Conservation (phyloP, 2,113 vertebrate genomes). For the Terrapene triunguis region DNA sequence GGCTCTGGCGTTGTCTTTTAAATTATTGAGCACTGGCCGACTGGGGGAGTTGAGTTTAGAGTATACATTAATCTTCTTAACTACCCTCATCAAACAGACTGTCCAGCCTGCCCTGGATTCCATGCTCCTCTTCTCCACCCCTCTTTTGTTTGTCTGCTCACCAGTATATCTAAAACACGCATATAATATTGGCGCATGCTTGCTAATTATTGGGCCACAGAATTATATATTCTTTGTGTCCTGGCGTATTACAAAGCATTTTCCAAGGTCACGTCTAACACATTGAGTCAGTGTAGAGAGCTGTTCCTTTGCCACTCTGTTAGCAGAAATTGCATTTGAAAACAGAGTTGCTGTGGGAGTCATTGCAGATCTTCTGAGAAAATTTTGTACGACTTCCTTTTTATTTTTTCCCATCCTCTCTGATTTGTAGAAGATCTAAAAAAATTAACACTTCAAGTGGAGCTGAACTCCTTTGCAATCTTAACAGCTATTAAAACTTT, state of each 20-base stretch:
- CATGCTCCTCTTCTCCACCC: background rate
- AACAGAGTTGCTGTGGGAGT: conserved; percentile 1
- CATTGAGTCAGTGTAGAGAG: background rate
- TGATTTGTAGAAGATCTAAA: conserved; percentile 51
- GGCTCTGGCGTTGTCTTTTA: conserved; percentile 75
- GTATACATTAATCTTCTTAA: conserved; percentile 82
- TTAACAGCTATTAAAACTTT: conserved; percentile 22
- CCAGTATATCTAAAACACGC: background rate
- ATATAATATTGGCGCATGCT: conserved; percentile 11
- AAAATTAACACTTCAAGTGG: conserved; percentile 47
- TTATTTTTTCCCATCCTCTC: conserved; percentile 13
- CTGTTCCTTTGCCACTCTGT: conserved; percentile 26
- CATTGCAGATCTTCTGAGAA: background rate
- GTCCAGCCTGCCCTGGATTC: conserved; percentile 18
- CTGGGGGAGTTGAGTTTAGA: conserved; percentile 66
- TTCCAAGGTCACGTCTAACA: conserved; percentile 7
- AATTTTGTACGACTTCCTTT: background rate
- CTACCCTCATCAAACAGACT: conserved; percentile 78
- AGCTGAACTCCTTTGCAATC: conserved; percentile 57
- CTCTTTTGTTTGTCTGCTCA: conserved; percentile 37
- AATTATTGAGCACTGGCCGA: conserved; percentile 67
- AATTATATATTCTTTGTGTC: conserved; percentile 38
- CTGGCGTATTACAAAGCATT: conserved; percentile 1
- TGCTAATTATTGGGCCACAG: background rate
- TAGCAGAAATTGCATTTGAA: conserved; percentile 40